Base-by-base conservation (phyloP, 2,888 invertebrate species). In the Heteropelma amictum region DNA sequence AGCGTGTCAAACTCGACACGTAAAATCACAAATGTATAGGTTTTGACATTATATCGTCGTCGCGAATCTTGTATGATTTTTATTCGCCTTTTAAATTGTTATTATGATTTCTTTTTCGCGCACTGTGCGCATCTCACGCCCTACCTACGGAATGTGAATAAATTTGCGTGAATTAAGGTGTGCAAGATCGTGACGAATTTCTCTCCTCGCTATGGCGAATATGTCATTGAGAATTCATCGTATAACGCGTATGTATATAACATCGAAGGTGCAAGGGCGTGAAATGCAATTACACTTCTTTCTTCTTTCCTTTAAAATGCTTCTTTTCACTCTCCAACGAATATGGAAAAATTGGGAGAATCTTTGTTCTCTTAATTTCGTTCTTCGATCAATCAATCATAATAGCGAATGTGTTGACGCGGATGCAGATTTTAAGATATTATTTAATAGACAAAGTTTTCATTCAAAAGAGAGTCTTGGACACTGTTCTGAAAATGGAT, bases 91-190 rank as follows among this genome's bases (percentile, higher is more conserved):
- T 14, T 26, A 5, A n/a, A 45, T 30, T 14, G 58, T n/a, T n/a
- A n/a, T n/a, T n/a, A n/a, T n/a, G n/a, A n/a, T n/a, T n/a, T 60
- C 14, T 40, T 28, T 61, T 61, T n/a, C 28, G 26, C 3, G 26
- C 33, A 23, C 12, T 14, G 35, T n/a, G n/a, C n/a, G n/a, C 45
- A 49, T 65, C 45, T 33, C n/a, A 8, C 47, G 54, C 7, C 49
- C 35, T 49, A n/a, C 10, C 26, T 42, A 33, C 30, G 14, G 38
- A 19, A 33, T 74, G 73, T 82, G 80, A 82, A 82, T 80, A 81
- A 81, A 82, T 81, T 82, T 82, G 74, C 77, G 45, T 58, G 35
- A 42, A 70, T 56, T 63, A 42, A 1, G 7, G 28, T 47, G 30
- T 10, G 21, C 47, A 38, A 61, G 47, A 63, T 51, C 49, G 38